phyloP scores from a whole-genome alignment of 2,113 vertebrate species.

The Clarias magur region DNA sequence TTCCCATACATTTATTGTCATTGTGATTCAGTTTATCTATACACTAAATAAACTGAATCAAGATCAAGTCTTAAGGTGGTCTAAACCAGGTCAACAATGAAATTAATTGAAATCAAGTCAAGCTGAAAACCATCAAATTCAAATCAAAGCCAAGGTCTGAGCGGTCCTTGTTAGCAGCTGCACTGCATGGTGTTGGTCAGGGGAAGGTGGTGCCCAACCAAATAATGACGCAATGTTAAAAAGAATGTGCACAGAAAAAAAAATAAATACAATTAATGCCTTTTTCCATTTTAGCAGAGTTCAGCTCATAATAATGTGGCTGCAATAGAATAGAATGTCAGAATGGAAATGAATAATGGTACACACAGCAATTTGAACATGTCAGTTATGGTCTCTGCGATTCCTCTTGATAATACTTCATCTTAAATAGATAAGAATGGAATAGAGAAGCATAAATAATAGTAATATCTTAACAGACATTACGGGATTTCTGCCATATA shows the following conservation, averaged over 20 bases:
- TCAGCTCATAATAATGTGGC: not conserved
- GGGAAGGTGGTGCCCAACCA: not conserved
- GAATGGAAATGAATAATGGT: not conserved
- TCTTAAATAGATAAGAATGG: not conserved
- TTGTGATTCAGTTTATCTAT: no score
- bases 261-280: not conserved
- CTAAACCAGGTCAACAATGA: no score
- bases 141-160: not conserved
- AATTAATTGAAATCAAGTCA: not conserved
- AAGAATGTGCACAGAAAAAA: not conserved
- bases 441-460: slow-evolving; percentile 49
- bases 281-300: not conserved
- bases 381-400: not conserved
- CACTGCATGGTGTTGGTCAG: not conserved
- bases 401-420: not conserved
- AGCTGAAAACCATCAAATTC: not conserved
- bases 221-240: not conserved
- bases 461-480: slow-evolving; percentile 41
- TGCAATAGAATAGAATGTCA: not conserved
- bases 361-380: not conserved
- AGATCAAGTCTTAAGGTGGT: no score
- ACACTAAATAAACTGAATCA: no score
- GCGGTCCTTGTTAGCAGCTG: not conserved
- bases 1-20: no score
- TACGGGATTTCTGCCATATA: slow-evolving; percentile 60